A percentile compares a stretch with the other conserved stretches of the same genome.
Conservation (phyloP, 2,888 invertebrate species). For the Nowickia ferox region DNA sequence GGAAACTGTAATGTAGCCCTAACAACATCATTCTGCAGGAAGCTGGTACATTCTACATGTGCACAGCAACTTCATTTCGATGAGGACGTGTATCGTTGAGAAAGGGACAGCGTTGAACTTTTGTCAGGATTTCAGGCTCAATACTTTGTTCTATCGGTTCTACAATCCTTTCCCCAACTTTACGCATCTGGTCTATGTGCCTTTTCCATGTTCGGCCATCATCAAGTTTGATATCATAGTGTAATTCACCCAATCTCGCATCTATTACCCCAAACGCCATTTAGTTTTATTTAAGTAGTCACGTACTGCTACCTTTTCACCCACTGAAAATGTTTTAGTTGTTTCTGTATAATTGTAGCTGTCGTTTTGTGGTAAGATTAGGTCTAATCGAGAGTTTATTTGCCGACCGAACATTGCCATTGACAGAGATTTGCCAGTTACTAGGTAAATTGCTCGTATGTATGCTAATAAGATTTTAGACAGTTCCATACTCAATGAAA, state of each 20-base stretch:
- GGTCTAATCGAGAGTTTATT: slow-evolving; percentile 17
- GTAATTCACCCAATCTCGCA: background rate
- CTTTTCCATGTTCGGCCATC: background rate
- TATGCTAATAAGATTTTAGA: slow-evolving; percentile 40
- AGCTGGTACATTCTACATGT: too few species aligned
- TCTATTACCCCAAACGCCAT: slow-evolving; percentile 5
- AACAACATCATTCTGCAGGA: too few species aligned
- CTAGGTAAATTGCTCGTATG: slow-evolving; percentile 35
- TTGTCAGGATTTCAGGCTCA: too few species aligned
- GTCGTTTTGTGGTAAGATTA: slow-evolving; percentile 1
- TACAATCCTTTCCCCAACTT: background rate
- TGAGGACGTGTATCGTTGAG: too few species aligned
- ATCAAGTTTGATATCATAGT: background rate
- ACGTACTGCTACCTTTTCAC: background rate
- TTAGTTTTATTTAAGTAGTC: background rate
- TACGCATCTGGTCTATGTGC: background rate
- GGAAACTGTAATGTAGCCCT: too few species aligned
- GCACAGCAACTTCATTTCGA: too few species aligned
- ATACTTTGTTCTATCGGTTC: too few species aligned
- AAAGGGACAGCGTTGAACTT: too few species aligned
- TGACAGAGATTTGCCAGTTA: slow-evolving; percentile 34
- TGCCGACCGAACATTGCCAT: slow-evolving; percentile 45
- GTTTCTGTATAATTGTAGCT: background rate
- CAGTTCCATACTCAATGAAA: slow-evolving; percentile 3
- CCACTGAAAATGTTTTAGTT: background rate